These are phyloP conservation scores for Coregonus ussuriensis DNA, from an alignment of 2,797 vertebrate genomes.

Conservation along the genomic window DNA sequence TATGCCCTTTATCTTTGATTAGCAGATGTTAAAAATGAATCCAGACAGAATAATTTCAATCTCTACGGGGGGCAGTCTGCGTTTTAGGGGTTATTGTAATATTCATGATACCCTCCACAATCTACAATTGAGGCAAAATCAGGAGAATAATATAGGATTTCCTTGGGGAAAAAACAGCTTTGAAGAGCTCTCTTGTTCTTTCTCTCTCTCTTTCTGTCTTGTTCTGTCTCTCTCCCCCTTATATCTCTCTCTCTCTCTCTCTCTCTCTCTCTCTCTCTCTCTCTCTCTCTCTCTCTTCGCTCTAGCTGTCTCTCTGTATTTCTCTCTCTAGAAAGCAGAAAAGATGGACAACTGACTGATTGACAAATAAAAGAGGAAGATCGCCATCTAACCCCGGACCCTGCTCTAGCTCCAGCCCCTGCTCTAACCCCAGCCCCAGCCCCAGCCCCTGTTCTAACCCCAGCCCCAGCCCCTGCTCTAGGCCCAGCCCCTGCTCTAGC, in stretches of 20 bases:
- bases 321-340: background rate
- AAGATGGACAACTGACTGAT: background rate
- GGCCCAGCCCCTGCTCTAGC: no score
- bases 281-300: background rate
- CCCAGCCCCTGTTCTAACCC: no score
- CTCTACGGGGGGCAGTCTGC: conserved; percentile 24
- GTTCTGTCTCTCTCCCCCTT: background rate
- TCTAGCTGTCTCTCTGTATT: no score
- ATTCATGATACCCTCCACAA: conserved; percentile 52
- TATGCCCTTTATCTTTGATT: background rate
- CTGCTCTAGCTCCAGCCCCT: conserved; percentile 6
- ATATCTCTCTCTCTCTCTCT: background rate
- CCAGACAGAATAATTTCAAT: conserved; percentile 52
- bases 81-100: conserved; percentile 41
- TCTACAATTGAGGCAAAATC: conserved; percentile 58
- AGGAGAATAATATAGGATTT: conserved; percentile 51
- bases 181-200: conserved; percentile 20
- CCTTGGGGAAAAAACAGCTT: conserved; percentile 35
- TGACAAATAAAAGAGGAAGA: conserved; percentile 9
- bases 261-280: no score
- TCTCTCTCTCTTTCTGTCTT: background rate
- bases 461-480: background rate
- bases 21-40: conserved; percentile 23
- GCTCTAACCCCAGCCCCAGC: background rate
- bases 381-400: conserved; percentile 16